phyloP scores from a whole-genome alignment of 2,797 vertebrate genomes.

The Hapalemur alaotrensis region DNA sequence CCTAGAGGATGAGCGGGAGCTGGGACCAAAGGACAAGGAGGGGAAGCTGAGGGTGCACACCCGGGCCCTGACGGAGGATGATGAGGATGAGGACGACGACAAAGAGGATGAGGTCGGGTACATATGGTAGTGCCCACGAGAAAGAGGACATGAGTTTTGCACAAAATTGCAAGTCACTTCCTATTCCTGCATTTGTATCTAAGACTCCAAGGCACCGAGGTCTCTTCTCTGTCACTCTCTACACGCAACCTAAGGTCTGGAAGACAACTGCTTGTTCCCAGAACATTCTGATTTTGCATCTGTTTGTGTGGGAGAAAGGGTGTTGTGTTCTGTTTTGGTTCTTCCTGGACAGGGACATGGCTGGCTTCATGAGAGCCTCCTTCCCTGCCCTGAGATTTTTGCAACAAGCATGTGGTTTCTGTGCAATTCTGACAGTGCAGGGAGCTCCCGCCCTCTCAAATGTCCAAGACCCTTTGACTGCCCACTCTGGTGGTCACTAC shows the following conservation, averaged over 20 bases:
- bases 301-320: slow-evolving; percentile 59
- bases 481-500: slow-evolving; percentile 47
- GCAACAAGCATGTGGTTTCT: slow-evolving; percentile 64
- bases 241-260: slow-evolving; percentile 68
- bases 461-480: slow-evolving; percentile 58
- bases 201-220: slow-evolving; percentile 82
- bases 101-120: slow-evolving; percentile 97
- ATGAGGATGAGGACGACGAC: slow-evolving; percentile 95
- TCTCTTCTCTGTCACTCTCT: slow-evolving; percentile 78
- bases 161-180: slow-evolving; percentile 85
- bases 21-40: slow-evolving; percentile 89
- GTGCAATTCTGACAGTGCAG: slow-evolving; percentile 55
- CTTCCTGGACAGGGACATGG: slow-evolving; percentile 57
- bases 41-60: slow-evolving; percentile 90
- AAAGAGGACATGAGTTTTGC: slow-evolving; percentile 90
- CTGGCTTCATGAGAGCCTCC: slow-evolving; percentile 66
- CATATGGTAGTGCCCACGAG: slow-evolving; percentile 93
- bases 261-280: slow-evolving; percentile 60
- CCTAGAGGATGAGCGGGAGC: slow-evolving; percentile 90
- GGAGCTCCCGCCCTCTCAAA: slow-evolving; percentile 59
- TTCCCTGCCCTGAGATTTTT: slow-evolving; percentile 30
- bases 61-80: slow-evolving; percentile 92
- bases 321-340: slow-evolving; percentile 44
- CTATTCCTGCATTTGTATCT: slow-evolving; percentile 83
- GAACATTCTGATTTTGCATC: slow-evolving; percentile 73